Evolutionary conservation across 2,888 invertebrate species (phyloP), one percentile per base, ranked within the genome.

Genomic region (Frankliniella fusca): DNA sequence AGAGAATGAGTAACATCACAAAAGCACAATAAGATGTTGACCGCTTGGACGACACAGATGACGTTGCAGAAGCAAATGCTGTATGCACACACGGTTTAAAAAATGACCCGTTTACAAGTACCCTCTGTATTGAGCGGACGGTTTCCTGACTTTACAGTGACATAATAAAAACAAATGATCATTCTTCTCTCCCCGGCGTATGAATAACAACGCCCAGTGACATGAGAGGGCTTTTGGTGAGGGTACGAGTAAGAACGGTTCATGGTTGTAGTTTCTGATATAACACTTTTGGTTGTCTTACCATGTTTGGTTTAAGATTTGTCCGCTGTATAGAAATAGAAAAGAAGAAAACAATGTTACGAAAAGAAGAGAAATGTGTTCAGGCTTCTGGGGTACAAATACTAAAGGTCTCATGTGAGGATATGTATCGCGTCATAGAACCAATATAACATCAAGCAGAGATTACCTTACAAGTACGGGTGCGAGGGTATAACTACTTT

Each of bases 311-410:
- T 54, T 83, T 84, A 84, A 80, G 83, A 82, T 84, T 83, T 84
- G 83, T 84, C 84, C 83, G 83, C 84, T 84, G 83, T 82, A 83
- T 81, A 82, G 80, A 81, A 82, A 80, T 80, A 50, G 80, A 81
- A 83, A 80, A 83, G 79, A 84, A 84, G 83, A 82, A 81, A 82
- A 82, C 48, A 81, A 28, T 20, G 81, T 79, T 81, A 82, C 50
- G 83, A 82, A 83, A 80, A 84, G 82, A 83, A 83, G 82, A 81
- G 80, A 38, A 83, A 83, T 80, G 80, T 65, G 27, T 12, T 49
- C 2, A 38, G 48, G 48, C 20, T 79, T 48, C 38, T 38, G 38
- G 38, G 38, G 38, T 38, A 38, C 38, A 38, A 38, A 38, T 38
- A 38, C 38, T 38, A 38, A 38, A 38, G 3, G 38, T 3, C 5